Evolutionary conservation across 1,140 invertebrate genomes (phyloP).

Genomic region (Ceratitis capitata): DNA sequence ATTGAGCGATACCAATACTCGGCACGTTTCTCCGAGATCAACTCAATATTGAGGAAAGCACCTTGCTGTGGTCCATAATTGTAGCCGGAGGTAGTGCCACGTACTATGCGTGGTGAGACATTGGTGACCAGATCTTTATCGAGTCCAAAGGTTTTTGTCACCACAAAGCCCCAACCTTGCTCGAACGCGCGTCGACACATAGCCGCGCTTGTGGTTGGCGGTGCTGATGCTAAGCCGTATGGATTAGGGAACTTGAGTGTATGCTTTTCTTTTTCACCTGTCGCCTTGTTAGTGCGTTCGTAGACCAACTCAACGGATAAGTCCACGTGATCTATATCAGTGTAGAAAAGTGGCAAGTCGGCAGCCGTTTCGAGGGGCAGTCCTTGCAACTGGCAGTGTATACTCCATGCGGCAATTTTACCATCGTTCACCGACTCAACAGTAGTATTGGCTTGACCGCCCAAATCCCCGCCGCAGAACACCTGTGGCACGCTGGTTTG

Average conservation of each 20-base stretch:
- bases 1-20: slow-evolving; percentile 94
- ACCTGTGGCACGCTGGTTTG: slow-evolving; percentile 80
- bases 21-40: slow-evolving; percentile 96
- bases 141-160: slow-evolving; percentile 95
- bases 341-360: slow-evolving; percentile 89
- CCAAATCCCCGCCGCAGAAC: slow-evolving; percentile 94
- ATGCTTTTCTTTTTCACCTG: slow-evolving; percentile 75
- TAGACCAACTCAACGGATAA: slow-evolving; percentile 69
- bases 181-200: slow-evolving; percentile 97
- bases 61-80: slow-evolving; percentile 92
- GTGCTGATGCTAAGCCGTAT: slow-evolving; percentile 96
- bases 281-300: neutral
- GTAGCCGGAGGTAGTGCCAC: slow-evolving; percentile 91
- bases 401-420: slow-evolving; percentile 95
- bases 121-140: slow-evolving; percentile 98
- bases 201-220: slow-evolving; percentile 90
- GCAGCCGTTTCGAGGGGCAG: slow-evolving; percentile 73
- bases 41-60: slow-evolving; percentile 96
- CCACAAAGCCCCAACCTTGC: slow-evolving; percentile 95
- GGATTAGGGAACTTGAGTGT: slow-evolving; percentile 96
- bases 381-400: slow-evolving; percentile 88
- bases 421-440: slow-evolving; percentile 99
- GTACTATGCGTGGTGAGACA: slow-evolving; percentile 94
- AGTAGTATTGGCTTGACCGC: slow-evolving; percentile 93
- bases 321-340: slow-evolving; percentile 93